Evolutionary conservation across 1,140 invertebrate species (phyloP).

Genomic region (Temnothorax longispinosus): DNA sequence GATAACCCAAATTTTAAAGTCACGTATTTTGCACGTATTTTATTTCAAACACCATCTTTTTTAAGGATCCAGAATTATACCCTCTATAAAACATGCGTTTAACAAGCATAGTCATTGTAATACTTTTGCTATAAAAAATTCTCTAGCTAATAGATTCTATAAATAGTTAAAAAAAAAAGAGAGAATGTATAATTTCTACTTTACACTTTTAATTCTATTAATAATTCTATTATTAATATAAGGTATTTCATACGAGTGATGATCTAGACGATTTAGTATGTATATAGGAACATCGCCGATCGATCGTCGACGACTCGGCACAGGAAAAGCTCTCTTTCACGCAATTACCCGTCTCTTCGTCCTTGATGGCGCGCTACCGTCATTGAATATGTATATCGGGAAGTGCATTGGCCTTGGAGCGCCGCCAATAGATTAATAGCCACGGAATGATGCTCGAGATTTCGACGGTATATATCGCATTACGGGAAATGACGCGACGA

Average conservation of each 20-base stretch:
- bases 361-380: slow-evolving; percentile 46
- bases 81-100: background rate
- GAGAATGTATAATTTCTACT: background rate
- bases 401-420: slow-evolving; percentile 83
- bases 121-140: background rate
- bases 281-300: background rate
- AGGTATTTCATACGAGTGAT: background rate
- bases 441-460: slow-evolving; percentile 83
- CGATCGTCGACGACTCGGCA: slow-evolving; percentile 50
- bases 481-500: slow-evolving; percentile 82
- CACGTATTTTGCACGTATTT: background rate
- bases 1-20: slow-evolving; percentile 9
- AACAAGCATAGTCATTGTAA: background rate
- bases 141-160: background rate
- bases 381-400: slow-evolving; percentile 82
- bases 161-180: background rate
- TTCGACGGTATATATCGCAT: slow-evolving; percentile 80
- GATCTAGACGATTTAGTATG: background rate
- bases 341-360: slow-evolving; percentile 61
- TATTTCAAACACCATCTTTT: background rate
- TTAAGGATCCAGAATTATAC: background rate
- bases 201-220: background rate
- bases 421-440: slow-evolving; percentile 85
- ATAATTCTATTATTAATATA: slow-evolving; percentile 6
- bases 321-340: slow-evolving; percentile 63